A percentile compares a stretch with the other conserved stretches of the same genome.
phyloP scores from a whole-genome alignment of 2,797 vertebrate species.

The Cyprinodon diabolis region DNA sequence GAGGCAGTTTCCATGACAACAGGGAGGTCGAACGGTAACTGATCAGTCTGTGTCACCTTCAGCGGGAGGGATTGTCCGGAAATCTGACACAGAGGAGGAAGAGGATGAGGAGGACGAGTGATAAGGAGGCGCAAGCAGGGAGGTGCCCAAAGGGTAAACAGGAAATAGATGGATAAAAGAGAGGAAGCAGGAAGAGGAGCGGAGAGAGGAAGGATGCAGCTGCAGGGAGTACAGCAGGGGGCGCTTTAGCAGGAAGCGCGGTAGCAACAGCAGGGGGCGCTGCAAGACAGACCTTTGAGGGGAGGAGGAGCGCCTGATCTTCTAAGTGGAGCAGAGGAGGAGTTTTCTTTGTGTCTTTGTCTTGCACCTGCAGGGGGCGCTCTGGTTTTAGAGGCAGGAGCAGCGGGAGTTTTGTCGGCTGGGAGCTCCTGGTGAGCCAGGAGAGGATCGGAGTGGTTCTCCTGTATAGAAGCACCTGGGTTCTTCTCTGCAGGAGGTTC shows the following conservation, averaged over 20 bases:
- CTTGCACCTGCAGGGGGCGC: neutral
- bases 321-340: neutral
- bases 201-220: neutral
- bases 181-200: neutral
- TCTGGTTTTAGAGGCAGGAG: neutral
- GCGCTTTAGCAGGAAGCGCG: neutral
- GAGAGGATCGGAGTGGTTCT: neutral
- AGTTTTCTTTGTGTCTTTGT: neutral
- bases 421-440: neutral
- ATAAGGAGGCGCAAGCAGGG: neutral
- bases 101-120: neutral
- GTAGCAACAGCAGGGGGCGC: constrained; percentile 5
- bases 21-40: constrained; percentile 10
- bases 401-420: neutral
- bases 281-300: constrained; percentile 4
- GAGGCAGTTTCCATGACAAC: constrained; percentile 12
- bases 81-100: neutral
- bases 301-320: neutral
- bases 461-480: neutral
- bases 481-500: neutral
- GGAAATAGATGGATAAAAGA: neutral
- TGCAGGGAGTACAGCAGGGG: neutral
- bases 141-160: neutral
- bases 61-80: neutral
- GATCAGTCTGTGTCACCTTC: constrained; percentile 20